A percentile compares a stretch with the other conserved stretches of the same genome.
Evolutionary conservation across 2,113 vertebrate genomes (phyloP).

Genomic region (Heliornis fulica): DNA sequence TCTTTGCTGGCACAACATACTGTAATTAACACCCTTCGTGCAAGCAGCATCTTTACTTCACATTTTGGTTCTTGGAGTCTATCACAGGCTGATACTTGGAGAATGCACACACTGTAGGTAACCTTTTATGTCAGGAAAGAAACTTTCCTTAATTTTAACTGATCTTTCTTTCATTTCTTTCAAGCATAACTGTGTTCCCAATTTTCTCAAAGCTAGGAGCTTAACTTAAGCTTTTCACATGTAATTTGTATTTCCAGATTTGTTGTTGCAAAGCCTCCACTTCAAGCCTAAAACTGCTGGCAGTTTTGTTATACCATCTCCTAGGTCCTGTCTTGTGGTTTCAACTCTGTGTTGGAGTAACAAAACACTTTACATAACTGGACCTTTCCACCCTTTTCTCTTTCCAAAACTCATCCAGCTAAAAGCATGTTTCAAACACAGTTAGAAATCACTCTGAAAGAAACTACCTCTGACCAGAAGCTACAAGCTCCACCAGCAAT

Average conservation of each 20-base stretch:
- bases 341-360: not conserved
- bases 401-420: not conserved
- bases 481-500: not conserved
- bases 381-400: not conserved
- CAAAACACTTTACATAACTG: rapidly evolving
- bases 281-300: not conserved
- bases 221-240: not conserved
- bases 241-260: not conserved
- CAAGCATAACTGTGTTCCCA: not conserved
- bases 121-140: not conserved
- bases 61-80: not conserved
- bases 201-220: not conserved
- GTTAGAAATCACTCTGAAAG: not conserved
- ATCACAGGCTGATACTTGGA: not conserved
- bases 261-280: not conserved
- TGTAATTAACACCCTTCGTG: not conserved
- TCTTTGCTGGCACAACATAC: not conserved
- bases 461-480: not conserved
- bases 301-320: slow-evolving; percentile 6
- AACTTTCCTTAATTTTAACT: not conserved
- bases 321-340: not conserved
- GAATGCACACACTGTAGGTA: not conserved
- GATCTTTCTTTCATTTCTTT: not conserved
- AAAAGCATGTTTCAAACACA: not conserved
- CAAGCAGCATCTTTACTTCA: not conserved